A percentile compares a stretch with the other conserved stretches of the same genome.
Evolutionary conservation across 2,113 vertebrate species (phyloP).

Genomic region (Oncorhynchus mykiss): DNA sequence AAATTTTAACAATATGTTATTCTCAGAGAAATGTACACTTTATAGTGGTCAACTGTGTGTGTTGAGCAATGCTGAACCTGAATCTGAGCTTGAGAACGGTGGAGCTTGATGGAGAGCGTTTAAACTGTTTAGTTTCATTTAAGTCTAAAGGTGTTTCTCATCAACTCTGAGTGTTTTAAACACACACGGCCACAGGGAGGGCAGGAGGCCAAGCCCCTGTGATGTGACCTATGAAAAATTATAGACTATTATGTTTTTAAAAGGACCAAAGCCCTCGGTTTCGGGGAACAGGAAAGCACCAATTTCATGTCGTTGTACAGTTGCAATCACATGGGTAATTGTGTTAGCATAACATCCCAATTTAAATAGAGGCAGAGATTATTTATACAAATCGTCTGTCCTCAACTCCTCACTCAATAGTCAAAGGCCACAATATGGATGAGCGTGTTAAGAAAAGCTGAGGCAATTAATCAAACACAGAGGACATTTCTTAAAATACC

Average conservation of each 20-base stretch:
- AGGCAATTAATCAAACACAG: background rate
- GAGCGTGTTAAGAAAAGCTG: background rate
- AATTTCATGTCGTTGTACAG: constrained; percentile 39
- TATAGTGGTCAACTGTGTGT: background rate
- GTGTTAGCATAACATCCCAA: constrained; percentile 34
- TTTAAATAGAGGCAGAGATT: constrained; percentile 35
- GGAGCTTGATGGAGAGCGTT: background rate
- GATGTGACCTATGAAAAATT: constrained; percentile 43
- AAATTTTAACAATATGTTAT: background rate
- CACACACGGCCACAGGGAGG: constrained; percentile 2
- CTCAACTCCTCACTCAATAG: constrained; percentile 7
- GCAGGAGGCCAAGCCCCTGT: constrained; percentile 14
- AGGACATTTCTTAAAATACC: constrained; percentile 2
- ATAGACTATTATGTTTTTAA: constrained; percentile 37
- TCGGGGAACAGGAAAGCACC: constrained; percentile 36
- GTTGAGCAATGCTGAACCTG: background rate
- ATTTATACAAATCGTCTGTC: constrained; percentile 24
- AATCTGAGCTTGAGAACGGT: background rate
- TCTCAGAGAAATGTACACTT: background rate
- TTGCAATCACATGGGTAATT: constrained; percentile 30
- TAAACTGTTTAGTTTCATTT: constrained; percentile 4
- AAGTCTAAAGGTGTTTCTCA: constrained; percentile 20
- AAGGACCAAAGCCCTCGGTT: constrained; percentile 29
- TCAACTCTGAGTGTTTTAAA: constrained; percentile 21
- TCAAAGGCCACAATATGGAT: constrained; percentile 13